Base-by-base conservation (phyloP, 2,888 invertebrate species). In the Cerceris rybyensis region DNA sequence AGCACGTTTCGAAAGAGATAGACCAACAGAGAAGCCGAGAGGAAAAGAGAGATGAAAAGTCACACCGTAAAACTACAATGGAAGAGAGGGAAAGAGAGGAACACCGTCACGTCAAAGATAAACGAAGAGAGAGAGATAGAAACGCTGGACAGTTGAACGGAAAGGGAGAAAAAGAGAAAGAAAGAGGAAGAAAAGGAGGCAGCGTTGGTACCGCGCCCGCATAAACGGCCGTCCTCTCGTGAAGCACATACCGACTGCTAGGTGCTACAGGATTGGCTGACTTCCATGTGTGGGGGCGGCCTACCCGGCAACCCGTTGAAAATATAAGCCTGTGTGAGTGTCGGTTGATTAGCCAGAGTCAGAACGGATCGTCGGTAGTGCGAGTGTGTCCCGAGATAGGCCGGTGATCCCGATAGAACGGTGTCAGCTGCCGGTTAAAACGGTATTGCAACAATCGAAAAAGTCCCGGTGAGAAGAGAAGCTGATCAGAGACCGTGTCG, bases 291-390 rank as follows among this genome's bases (percentile, higher is more conserved):
- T 90, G 91, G 91, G 90, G 89, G 88, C 88, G 88, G 87, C 83
- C 80, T 82, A 83, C 75, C 76, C 73, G 80, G 84, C 84, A 71
- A 76, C 86, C 88, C 86, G 88, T 88, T 89, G 86, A 91, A 91
- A 91, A 91, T 91, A 91, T 91, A 91, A 91, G 89, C 88, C 83
- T 91, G 90, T 91, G 90, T 91, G 90, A 90, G 91, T 91, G 88
- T 77, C 78, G 80, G 86, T 83, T 89, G 88, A 90, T 91, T 91
- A 91, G 89, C 90, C 80, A 84, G 85, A 86, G 83, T 90, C 91
- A 87, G 91, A 82, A 86, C 87, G 86, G 89, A 88, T 87, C 88
- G 86, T 86, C 87, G 85, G 75, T 82, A 72, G 84, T 78, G 80
- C 83, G 83, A 86, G 78, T 77, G 84, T 78, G 75, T 79, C 77